Base-by-base conservation (phyloP, 2,113 vertebrate species). In the Leptocoma aspasia region DNA sequence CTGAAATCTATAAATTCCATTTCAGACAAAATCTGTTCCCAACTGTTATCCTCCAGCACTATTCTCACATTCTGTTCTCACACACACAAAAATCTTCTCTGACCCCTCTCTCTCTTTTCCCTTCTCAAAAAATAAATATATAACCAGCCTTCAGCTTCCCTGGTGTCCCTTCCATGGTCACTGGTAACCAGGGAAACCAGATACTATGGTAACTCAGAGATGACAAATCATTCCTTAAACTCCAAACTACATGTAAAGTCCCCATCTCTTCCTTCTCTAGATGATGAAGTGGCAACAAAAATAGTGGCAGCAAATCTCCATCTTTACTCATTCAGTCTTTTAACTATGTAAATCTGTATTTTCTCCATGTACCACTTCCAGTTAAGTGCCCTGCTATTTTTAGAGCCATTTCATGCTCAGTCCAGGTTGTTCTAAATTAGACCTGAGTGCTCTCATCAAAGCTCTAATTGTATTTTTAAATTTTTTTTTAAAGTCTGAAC, bases 181-280 rank as follows among this genome's bases (percentile, higher is more conserved):
- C 91, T 19, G 90, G 98, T 98, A 98, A 98, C 98, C 98, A 98
- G 95, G 98, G 98, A 97, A 98, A 98, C 98, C 9, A 94, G 97
- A 96, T 96, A 45, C 98, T 98, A 98, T 98, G 97, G 97, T 95
- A 98, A 98, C 98, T 97, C 72, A 42, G 85, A 82, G 86, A 97
- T 92, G 81, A 96, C 59, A 95, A 94, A 91, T 65, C 92, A 96
- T 89, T 92, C 71, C 89, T 96, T 88, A 73, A 94, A 92, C 28
- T 61, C 91, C 80, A 94, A 57, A 86, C 76, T 89, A 28, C 21
- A 82, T 22, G 27, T 86, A 80, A 96, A 94, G 79, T 83, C 64
- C 88, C 94, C 61, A 50, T 86, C 72, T 77, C 69, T 92, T 93
- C 73, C 82, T 94, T 95, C 78, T 91, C 81, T 47, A 86, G 68